These are phyloP conservation scores for Tetanocera ferruginea DNA, from an alignment of 2,888 invertebrate species.

Conservation along the genomic window DNA sequence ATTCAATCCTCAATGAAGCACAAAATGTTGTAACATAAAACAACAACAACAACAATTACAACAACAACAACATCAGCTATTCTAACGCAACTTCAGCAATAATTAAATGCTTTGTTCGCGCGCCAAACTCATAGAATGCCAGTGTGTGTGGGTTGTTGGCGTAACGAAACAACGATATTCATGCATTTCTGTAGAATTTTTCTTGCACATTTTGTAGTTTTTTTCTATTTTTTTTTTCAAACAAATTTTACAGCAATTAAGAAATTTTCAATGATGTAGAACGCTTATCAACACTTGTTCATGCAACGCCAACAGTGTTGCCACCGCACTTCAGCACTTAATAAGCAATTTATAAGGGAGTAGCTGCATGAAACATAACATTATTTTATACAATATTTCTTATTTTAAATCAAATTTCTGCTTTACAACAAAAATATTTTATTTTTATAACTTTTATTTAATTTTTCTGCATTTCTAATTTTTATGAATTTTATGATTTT, in stretches of 20 bases:
- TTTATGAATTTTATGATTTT: no score
- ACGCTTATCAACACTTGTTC: slow-evolving; percentile 24
- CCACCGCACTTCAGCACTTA: neutral
- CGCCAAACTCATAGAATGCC: neutral
- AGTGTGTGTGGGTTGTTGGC: neutral
- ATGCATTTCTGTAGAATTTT: neutral
- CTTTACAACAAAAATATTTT: no score
- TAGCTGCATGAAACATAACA: neutral
- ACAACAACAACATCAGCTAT: neutral
- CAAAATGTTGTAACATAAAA: slow-evolving; percentile 13
- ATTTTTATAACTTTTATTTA: no score
- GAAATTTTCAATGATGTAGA: slow-evolving; percentile 27
- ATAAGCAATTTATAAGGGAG: neutral
- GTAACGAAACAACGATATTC: neutral
- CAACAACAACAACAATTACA: neutral
- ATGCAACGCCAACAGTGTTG: neutral
- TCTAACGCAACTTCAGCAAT: slow-evolving; percentile 29
- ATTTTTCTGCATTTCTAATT: no score
- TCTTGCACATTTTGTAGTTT: neutral
- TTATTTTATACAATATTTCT: no score
- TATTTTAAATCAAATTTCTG: no score
- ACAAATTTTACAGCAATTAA: slow-evolving; percentile 26
- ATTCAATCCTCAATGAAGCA: slow-evolving; percentile 23
- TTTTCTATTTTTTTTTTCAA: neutral
- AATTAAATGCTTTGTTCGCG: slow-evolving; percentile 32